These are phyloP conservation scores for Eubasilissa splendida DNA, from an alignment of 2,888 invertebrate genomes.

Conservation along the genomic window DNA sequence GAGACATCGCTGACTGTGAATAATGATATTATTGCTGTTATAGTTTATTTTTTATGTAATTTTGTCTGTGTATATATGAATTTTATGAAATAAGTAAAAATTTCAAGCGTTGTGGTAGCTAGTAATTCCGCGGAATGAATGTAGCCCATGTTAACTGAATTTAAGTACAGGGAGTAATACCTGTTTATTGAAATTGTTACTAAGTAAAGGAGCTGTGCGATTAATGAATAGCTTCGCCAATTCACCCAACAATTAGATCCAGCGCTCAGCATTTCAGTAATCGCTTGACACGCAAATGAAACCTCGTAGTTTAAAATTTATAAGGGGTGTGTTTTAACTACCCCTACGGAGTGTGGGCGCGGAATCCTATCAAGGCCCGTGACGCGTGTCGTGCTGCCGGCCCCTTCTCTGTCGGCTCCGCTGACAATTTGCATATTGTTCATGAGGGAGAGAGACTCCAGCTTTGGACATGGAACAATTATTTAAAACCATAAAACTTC, in stretches of 20 bases:
- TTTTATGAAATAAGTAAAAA: no score
- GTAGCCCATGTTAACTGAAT: no score
- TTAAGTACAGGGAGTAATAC: neutral
- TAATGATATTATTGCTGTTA: no score
- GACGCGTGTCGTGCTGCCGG: slow-evolving; percentile 36
- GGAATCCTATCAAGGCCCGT: slow-evolving; percentile 34
- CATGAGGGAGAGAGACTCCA: slow-evolving; percentile 1
- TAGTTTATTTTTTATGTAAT: no score
- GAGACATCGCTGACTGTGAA: no score
- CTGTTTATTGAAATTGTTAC: neutral
- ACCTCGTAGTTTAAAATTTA: slow-evolving; percentile 41
- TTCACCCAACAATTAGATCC: slow-evolving; percentile 38
- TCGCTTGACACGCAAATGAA: slow-evolving; percentile 42
- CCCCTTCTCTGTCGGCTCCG: slow-evolving; percentile 41
- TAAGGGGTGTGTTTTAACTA: slow-evolving; percentile 38
- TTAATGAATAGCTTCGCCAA: slow-evolving; percentile 26
- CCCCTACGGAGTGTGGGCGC: slow-evolving; percentile 35
- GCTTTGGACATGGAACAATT: neutral
- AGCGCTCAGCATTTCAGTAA: slow-evolving; percentile 35
- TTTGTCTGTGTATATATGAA: no score
- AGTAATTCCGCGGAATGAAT: no score
- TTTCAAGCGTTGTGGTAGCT: no score
- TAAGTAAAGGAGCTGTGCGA: slow-evolving; percentile 16
- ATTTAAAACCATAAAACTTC: no score
- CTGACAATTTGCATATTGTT: slow-evolving; percentile 56